Conservation (phyloP, 2,797 vertebrate genomes). For the Sarcoramphus papa region DNA sequence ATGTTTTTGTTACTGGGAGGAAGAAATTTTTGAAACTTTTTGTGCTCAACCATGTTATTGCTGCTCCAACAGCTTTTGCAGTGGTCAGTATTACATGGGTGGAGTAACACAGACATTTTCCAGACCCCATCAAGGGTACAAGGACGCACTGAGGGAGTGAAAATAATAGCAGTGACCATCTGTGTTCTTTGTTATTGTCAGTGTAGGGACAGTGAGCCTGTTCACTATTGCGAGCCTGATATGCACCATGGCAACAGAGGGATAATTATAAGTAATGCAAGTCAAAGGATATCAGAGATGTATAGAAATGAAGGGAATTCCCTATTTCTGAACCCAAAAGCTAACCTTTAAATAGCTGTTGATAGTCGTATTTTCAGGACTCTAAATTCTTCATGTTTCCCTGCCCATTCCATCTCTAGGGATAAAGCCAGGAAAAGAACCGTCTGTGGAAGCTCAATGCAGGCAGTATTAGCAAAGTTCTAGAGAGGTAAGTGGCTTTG, state of each 20-base stretch:
- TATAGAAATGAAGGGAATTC: conserved; percentile 20
- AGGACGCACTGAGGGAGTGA: background rate
- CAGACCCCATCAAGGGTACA: background rate
- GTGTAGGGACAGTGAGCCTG: background rate
- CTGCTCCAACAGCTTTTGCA: background rate
- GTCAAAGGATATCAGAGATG: background rate
- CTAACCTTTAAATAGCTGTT: background rate
- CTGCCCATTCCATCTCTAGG: background rate
- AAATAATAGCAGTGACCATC: background rate
- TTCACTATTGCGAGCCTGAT: background rate
- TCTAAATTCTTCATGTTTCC: background rate
- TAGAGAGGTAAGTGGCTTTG: background rate
- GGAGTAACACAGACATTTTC: background rate
- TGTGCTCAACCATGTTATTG: background rate
- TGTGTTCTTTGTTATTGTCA: background rate
- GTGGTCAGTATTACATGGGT: background rate
- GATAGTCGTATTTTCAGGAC: background rate
- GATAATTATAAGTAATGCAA: background rate
- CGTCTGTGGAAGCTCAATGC: background rate
- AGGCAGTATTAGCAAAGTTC: background rate
- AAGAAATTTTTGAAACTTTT: background rate
- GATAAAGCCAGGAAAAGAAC: background rate
- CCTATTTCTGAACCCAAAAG: background rate
- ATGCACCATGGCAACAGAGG: conserved; percentile 9
- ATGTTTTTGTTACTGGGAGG: background rate